phyloP scores from a whole-genome alignment of 2,888 invertebrate genomes.

The Thyatira batis region DNA sequence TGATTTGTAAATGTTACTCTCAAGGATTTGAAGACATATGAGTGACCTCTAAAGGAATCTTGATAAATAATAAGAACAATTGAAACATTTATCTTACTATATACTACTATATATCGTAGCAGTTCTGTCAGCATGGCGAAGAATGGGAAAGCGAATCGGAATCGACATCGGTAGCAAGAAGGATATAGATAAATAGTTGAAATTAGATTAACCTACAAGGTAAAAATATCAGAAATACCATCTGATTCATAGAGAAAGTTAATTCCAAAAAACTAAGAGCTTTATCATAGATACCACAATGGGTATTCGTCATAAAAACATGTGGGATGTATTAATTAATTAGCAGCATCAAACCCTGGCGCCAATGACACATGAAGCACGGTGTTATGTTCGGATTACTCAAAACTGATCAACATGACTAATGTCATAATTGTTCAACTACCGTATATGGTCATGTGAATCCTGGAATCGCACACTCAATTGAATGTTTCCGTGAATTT shows the following conservation, averaged over 20 bases:
- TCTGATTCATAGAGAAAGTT: not conserved
- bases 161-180: no score
- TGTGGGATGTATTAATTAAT: slow-evolving; percentile 61
- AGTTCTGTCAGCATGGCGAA: no score
- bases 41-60: no score
- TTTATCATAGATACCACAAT: slow-evolving; percentile 30
- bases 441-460: slow-evolving; percentile 27
- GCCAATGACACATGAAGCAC: slow-evolving; percentile 61
- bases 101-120: no score
- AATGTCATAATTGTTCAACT: slow-evolving; percentile 44
- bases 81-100: no score
- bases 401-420: slow-evolving; percentile 51
- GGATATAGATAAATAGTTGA: no score
- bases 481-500: slow-evolving; percentile 24
- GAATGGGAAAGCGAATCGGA: no score
- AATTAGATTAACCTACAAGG: no score
- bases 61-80: no score
- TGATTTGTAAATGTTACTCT: no score
- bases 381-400: slow-evolving; percentile 49
- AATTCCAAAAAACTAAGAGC: not conserved
- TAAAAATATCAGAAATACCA: no score
- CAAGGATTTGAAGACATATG: no score
- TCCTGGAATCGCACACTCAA: slow-evolving; percentile 33
- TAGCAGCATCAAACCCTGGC: slow-evolving; percentile 59
- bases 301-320: slow-evolving; percentile 31